These are phyloP conservation scores for Hydriomena furcata DNA, from an alignment of 2,888 invertebrate species.

Conservation along the genomic window DNA sequence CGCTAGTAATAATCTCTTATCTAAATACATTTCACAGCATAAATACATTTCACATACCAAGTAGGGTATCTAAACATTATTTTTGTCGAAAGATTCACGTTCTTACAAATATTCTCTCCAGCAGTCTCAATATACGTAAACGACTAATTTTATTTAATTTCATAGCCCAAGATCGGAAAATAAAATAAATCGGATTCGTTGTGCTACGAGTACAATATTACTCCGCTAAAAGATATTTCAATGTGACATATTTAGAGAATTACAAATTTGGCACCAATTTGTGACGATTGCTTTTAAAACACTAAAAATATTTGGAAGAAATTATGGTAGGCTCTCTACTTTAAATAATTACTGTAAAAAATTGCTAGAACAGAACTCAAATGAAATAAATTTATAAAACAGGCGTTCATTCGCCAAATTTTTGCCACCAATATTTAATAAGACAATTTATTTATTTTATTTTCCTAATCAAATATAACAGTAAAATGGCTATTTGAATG, in stretches of 20 bases:
- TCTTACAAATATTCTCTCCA: slow-evolving; percentile 27
- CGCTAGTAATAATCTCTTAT: slow-evolving; percentile 42
- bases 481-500: too few species aligned
- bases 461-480: too few species aligned
- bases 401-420: too few species aligned
- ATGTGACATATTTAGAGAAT: not conserved
- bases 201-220: not conserved
- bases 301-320: slow-evolving; percentile 33
- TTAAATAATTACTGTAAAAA: not conserved
- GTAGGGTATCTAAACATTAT: slow-evolving; percentile 42
- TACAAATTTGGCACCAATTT: slow-evolving; percentile 33
- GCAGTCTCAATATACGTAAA: slow-evolving; percentile 35
- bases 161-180: slow-evolving; percentile 8
- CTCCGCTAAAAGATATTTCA: too few species aligned
- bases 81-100: slow-evolving; percentile 51
- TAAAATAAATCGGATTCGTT: not conserved
- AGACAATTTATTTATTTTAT: too few species aligned
- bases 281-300: slow-evolving; percentile 17
- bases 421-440: too few species aligned
- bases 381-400: not conserved
- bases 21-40: slow-evolving; percentile 47
- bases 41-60: slow-evolving; percentile 42
- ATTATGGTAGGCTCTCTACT: slow-evolving; percentile 6
- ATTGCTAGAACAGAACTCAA: not conserved
- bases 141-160: slow-evolving; percentile 12